Evolutionary conservation across 2,113 vertebrate genomes (phyloP).

Genomic region (Hypocryptadius cinnamomeus): DNA sequence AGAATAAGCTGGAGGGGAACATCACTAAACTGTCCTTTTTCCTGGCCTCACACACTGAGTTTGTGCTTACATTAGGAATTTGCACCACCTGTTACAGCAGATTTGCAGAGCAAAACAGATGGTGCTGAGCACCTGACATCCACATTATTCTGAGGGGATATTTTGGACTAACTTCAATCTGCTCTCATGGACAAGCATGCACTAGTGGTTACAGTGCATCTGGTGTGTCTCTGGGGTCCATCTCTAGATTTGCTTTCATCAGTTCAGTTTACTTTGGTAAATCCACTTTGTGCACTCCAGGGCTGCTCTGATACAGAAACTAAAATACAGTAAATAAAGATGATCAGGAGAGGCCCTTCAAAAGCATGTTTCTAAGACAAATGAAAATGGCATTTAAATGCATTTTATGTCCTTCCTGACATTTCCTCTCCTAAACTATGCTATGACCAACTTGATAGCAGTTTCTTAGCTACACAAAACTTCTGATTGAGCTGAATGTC

Average conservation of each 20-base stretch:
- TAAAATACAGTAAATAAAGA: neutral
- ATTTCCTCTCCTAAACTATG: neutral
- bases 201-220: neutral
- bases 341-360: neutral
- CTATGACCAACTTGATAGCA: neutral
- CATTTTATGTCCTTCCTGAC: neutral
- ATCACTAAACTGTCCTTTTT: neutral
- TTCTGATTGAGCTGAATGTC: neutral
- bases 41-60: neutral
- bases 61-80: neutral
- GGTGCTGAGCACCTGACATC: neutral
- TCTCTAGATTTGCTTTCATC: neutral
- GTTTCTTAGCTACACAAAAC: neutral
- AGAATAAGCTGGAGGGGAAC: neutral
- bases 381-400: neutral
- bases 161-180: slow-evolving; percentile 10
- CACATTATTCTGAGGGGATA: neutral
- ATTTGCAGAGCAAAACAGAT: slow-evolving; percentile 8
- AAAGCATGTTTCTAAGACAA: neutral
- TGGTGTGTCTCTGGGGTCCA: neutral
- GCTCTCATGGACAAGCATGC: neutral
- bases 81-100: slow-evolving; percentile 7
- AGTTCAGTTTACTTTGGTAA: slow-evolving; percentile 24
- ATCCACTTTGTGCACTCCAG: neutral
- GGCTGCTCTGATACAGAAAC: neutral